These are phyloP conservation scores for Gopherus flavomarginatus DNA, from an alignment of 2,113 vertebrate genomes.

Conservation along the genomic window DNA sequence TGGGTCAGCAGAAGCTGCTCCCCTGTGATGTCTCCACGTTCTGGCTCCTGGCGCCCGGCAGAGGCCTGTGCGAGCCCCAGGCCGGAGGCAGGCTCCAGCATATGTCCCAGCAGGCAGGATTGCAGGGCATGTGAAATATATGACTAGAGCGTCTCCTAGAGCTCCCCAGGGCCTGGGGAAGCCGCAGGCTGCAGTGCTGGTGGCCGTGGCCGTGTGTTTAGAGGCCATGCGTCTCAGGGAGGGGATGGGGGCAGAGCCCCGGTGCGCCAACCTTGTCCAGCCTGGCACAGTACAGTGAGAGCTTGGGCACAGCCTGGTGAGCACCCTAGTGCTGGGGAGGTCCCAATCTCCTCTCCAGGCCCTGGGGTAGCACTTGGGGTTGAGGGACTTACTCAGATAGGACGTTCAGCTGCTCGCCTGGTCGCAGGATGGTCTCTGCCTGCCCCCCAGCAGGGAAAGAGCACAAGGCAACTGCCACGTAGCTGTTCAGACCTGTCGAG, in stretches of 20 bases:
- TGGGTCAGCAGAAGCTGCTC: neutral
- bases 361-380: neutral
- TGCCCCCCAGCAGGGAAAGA: conserved; percentile 76
- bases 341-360: neutral
- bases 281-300: neutral
- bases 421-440: conserved; percentile 66
- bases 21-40: too few species aligned
- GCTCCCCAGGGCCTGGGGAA: too few species aligned
- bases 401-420: conserved; percentile 83
- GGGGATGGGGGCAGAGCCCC: neutral
- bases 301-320: too few species aligned
- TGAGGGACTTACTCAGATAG: conserved; percentile 83
- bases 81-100: too few species aligned
- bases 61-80: too few species aligned
- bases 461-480: conserved; percentile 79
- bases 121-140: neutral
- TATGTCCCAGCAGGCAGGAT: neutral
- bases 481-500: conserved; percentile 57
- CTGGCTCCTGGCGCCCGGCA: neutral
- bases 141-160: neutral
- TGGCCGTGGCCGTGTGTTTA: neutral
- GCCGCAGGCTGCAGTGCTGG: neutral
- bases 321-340: neutral
- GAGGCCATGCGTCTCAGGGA: neutral
- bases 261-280: neutral